phyloP scores from a whole-genome alignment of 2,888 invertebrate species.

The Rhynchonema sp. region DNA sequence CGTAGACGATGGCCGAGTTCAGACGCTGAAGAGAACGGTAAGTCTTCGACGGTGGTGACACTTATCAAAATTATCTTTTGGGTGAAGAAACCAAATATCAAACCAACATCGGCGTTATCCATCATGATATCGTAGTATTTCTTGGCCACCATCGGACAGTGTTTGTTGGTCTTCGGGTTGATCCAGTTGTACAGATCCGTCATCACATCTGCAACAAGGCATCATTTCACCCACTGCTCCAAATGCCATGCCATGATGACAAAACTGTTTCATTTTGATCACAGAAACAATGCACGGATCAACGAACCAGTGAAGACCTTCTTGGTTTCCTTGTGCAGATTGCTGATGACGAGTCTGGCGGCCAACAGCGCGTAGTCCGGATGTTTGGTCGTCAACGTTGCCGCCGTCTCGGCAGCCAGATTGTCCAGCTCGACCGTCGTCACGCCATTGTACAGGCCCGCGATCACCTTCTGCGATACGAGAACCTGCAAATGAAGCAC shows the following conservation, averaged over 20 bases:
- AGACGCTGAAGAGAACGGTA: constrained; percentile 37
- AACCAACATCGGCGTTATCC: constrained; percentile 52
- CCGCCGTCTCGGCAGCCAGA: constrained; percentile 93
- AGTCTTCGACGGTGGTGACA: too few relatives aligned
- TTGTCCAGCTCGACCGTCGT: constrained; percentile 92
- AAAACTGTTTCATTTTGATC: background rate
- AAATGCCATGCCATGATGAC: background rate
- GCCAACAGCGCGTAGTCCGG: constrained; percentile 65
- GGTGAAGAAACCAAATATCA: background rate
- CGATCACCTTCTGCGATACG: constrained; percentile 56
- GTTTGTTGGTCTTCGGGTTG: constrained; percentile 50
- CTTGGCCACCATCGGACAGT: constrained; percentile 66
- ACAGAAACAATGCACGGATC: background rate
- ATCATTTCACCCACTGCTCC: too few relatives aligned
- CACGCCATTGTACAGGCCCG: constrained; percentile 81
- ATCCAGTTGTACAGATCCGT: constrained; percentile 55
- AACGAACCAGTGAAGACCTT: constrained; percentile 48
- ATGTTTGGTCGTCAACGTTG: constrained; percentile 87
- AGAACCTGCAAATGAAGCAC: constrained; percentile 20
- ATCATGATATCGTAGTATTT: constrained; percentile 58
- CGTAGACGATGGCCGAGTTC: constrained; percentile 86
- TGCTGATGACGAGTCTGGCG: constrained; percentile 74
- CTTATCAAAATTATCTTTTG: background rate
- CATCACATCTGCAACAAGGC: constrained; percentile 49
- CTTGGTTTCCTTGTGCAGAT: constrained; percentile 91